phyloP scores from a whole-genome alignment of 2,797 vertebrate genomes.

The Alcedo atthis region DNA sequence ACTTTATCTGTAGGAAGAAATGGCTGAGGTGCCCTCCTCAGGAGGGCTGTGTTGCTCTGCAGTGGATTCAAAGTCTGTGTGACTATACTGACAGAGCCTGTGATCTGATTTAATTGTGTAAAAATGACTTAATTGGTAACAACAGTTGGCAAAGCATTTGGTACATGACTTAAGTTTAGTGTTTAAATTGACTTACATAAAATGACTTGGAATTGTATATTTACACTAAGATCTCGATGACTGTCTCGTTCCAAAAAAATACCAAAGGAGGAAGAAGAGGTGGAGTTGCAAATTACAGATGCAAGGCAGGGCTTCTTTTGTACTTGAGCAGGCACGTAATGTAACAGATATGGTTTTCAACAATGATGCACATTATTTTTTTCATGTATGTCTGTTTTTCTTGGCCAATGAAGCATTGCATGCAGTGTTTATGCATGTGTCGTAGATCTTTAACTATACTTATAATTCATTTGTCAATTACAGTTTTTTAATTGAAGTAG shows the following conservation, averaged over 20 bases:
- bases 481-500: not conserved
- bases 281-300: not conserved
- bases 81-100: not conserved
- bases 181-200: not conserved
- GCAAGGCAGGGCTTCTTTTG: not conserved
- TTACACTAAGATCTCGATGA: not conserved
- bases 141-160: not conserved
- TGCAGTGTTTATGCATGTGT: not conserved
- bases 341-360: not conserved
- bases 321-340: rapidly evolving
- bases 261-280: not conserved
- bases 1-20: not conserved
- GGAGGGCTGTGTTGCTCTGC: not conserved
- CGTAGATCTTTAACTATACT: not conserved
- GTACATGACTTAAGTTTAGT: not conserved
- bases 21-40: rapidly evolving
- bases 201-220: not conserved
- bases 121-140: not conserved
- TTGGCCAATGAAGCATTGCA: not conserved
- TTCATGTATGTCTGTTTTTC: not conserved
- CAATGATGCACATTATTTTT: not conserved
- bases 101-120: not conserved
- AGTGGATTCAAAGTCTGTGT: not conserved
- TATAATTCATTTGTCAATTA: not conserved
- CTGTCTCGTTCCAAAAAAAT: not conserved